A percentile compares a stretch with the other conserved stretches of the same genome.
Evolutionary conservation across 2,113 vertebrate genomes (phyloP).

Genomic region (Rhizomys pruinosus): DNA sequence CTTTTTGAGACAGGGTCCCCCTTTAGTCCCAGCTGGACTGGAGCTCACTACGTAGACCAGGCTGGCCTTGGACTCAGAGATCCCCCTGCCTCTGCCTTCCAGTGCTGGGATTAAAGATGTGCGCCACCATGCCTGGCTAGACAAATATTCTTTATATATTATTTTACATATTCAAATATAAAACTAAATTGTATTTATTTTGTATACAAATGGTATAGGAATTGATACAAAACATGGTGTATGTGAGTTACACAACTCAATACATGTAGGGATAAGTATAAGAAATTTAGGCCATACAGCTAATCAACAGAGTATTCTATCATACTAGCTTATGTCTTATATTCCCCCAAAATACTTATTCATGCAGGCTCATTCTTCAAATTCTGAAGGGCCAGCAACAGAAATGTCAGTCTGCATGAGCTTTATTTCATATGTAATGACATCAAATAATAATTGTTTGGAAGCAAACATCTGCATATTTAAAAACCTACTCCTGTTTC

Average conservation of each 20-base stretch:
- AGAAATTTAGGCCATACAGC: not conserved
- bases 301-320: not conserved
- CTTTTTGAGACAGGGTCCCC: no score
- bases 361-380: conserved; percentile 43
- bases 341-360: not conserved
- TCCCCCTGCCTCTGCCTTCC: no score
- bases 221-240: not conserved
- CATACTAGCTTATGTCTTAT: not conserved
- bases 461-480: not conserved
- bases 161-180: not conserved
- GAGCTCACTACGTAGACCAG: no score
- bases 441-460: conserved; percentile 31
- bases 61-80: no score
- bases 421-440: not conserved
- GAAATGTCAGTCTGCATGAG: not conserved
- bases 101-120: no score
- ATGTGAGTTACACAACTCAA: conserved; percentile 1
- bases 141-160: conserved; percentile 16
- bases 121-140: no score
- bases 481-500: conserved; percentile 10
- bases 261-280: not conserved
- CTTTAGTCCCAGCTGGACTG: no score
- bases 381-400: not conserved
- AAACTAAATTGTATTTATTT: conserved; percentile 17
- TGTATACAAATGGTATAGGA: not conserved